phyloP scores from a whole-genome alignment of 37 sponge, comb jelly and placozoan species.

The Halichondria panicea region DNA sequence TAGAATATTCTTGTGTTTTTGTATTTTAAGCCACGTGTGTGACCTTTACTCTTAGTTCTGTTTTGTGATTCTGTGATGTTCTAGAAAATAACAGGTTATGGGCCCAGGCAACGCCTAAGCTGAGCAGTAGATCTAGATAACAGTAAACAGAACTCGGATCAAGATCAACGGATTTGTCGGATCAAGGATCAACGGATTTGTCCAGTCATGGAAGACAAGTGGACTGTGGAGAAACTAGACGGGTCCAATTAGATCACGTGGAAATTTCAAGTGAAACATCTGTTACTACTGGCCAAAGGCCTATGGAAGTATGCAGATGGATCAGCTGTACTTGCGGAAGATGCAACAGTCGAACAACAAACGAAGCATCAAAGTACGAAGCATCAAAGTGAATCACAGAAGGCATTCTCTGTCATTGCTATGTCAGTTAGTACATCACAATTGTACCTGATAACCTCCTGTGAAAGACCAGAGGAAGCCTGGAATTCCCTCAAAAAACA shows the following conservation, averaged over 20 bases:
- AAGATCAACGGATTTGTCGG: no score
- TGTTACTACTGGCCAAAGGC: conserved; percentile 43
- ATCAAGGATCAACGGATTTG: no score
- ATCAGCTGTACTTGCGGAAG: conserved; percentile 41
- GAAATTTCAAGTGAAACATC: conserved; percentile 59
- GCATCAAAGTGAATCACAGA: conserved; percentile 17
- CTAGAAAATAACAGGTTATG: no score
- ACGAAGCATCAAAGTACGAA: neutral
- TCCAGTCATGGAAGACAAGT: conserved; percentile 39
- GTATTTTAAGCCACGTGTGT: no score
- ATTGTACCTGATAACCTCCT: conserved; percentile 50
- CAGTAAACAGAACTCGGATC: no score
- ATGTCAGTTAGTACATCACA: conserved; percentile 37
- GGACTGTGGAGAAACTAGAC: conserved; percentile 42
- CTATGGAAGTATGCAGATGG: conserved; percentile 50
- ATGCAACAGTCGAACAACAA: conserved; percentile 30
- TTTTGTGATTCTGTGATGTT: no score
- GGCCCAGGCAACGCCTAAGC: no score
- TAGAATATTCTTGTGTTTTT: no score
- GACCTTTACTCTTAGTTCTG: no score
- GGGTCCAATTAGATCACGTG: conserved; percentile 42
- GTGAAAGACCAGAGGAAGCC: conserved; percentile 28
- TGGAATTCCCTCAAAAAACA: conserved; percentile 41
- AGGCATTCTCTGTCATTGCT: conserved; percentile 50
- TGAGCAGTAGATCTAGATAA: no score